Base-by-base conservation (phyloP, 2,888 invertebrate species). In the Piscicola geometra region DNA sequence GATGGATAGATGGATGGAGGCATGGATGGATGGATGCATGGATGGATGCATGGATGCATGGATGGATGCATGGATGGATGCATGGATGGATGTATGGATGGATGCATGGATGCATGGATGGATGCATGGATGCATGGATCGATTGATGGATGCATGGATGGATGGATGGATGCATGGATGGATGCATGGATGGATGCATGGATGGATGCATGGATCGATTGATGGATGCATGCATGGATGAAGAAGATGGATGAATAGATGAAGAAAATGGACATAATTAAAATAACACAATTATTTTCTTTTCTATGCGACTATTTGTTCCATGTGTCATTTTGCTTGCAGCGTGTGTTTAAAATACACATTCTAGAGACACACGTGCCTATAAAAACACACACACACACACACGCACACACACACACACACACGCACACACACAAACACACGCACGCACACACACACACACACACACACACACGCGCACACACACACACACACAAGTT, bases 21-120 rank as follows among this genome's bases (percentile, higher is more conserved):
- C 32, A 47, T 47, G 71, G 47, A 71, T 47, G 47, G 36, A 71
- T 47, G 71, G 36, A 41, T 47, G 36, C 41, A 71, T 47, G 71
- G 47, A 71, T 47, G 47, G 71, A 47, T 47, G 71, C n/a, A 71
- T 71, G 71, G 71, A 71, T 71, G 71, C 9, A 71, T 71, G 71
- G 47, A 41, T 71, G 36, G 71, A 47, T 71, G 71, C 41, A 71
- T 41, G 71, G 71, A 71, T 71, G 71, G 71, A 47, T 71, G 70
- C 25, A 47, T 25, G n/a, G 12, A 15, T 64, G 30, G 30, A 15
- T 25, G 12, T 9, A 64, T 25, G 9, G 12, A 64, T 12, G 50
- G 18, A 47, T 47, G 50, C 12, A 47, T 64, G 12, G 12, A n/a
- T 64, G 64, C 15, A 64, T 64, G 12, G 25, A n/a, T 64, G 25